These are phyloP conservation scores for Romanogobio albipinnatus DNA, from an alignment of 2,113 vertebrate genomes.

Conservation along the genomic window DNA sequence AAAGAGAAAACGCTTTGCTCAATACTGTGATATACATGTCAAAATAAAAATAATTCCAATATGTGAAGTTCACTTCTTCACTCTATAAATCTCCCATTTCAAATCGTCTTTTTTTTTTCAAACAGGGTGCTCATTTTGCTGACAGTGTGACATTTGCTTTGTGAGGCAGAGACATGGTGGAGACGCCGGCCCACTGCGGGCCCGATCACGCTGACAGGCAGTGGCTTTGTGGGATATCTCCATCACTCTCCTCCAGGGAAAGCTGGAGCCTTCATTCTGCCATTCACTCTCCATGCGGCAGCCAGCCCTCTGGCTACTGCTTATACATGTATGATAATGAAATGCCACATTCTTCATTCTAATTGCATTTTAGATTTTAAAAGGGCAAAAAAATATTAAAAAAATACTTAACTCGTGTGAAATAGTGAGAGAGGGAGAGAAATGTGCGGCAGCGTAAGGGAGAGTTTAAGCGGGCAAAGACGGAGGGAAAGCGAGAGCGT, in stretches of 20 bases:
- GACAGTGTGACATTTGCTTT: conserved; percentile 85
- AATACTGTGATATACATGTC: conserved; percentile 7
- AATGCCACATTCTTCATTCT: conserved; percentile 66
- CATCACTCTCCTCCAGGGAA: conserved; percentile 70
- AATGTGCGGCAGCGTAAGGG: background rate
- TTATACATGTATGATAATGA: conserved; percentile 69
- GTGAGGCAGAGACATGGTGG: conserved; percentile 73
- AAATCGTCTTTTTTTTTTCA: conserved; percentile 21
- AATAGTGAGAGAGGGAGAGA: background rate
- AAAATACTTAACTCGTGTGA: background rate
- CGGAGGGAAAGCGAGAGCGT: background rate
- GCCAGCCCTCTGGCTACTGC: conserved; percentile 61
- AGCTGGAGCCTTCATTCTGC: conserved; percentile 55
- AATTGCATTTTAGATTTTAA: conserved; percentile 58
- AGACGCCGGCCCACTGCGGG: conserved; percentile 72
- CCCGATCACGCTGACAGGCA: conserved; percentile 72
- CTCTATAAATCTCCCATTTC: conserved; percentile 41
- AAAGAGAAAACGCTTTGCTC: background rate
- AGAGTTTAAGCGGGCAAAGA: conserved; percentile 3
- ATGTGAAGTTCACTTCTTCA: conserved; percentile 63
- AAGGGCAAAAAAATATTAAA: conserved; percentile 50
- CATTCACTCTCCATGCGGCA: conserved; percentile 43
- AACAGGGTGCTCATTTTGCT: conserved; percentile 46
- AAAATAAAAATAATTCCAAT: conserved; percentile 42
- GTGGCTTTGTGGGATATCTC: conserved; percentile 73